phyloP scores from a whole-genome alignment of 2,888 invertebrate genomes.

The Cephus pulcher region DNA sequence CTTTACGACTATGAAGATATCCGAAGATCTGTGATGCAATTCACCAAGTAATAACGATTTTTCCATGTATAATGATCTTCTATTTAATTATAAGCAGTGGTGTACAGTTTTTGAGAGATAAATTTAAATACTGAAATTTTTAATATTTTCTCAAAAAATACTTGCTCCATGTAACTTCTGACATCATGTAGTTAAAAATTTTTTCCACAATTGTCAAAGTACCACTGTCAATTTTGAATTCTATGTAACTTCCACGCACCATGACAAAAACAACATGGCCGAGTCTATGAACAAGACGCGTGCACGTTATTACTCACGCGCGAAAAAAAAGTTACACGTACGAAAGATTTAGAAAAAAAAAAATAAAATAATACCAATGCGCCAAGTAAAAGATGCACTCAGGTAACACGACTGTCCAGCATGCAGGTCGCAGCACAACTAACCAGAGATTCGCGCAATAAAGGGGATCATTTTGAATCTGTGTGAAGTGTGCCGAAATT shows the following conservation, averaged over 20 bases:
- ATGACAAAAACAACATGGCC: not conserved
- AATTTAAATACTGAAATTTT: not conserved
- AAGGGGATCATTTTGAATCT: conserved; percentile 70
- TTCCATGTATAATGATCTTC: not conserved
- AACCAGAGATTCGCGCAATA: conserved; percentile 65
- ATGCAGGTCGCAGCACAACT: conserved; percentile 53
- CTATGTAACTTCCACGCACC: not conserved
- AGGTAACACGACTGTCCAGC: conserved; percentile 16
- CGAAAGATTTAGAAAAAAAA: not conserved
- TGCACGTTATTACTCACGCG: not conserved
- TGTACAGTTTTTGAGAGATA: not conserved
- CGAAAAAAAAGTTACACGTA: not conserved
- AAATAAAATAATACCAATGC: not conserved
- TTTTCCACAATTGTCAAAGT: not conserved
- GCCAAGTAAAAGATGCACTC: not conserved
- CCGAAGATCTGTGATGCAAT: not conserved
- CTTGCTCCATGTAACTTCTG: not conserved
- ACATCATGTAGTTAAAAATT: not conserved
- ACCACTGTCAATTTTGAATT: not conserved
- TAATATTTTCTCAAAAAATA: not conserved
- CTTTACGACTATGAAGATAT: not conserved
- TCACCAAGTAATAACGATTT: not conserved
- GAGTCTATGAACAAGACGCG: not conserved
- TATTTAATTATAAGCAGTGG: not conserved
- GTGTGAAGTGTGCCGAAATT: conserved; percentile 70